Evolutionary conservation across 2,888 invertebrate genomes (phyloP), one percentile per base, ranked within the genome.

Genomic region (Tryphoninae sp.): DNA sequence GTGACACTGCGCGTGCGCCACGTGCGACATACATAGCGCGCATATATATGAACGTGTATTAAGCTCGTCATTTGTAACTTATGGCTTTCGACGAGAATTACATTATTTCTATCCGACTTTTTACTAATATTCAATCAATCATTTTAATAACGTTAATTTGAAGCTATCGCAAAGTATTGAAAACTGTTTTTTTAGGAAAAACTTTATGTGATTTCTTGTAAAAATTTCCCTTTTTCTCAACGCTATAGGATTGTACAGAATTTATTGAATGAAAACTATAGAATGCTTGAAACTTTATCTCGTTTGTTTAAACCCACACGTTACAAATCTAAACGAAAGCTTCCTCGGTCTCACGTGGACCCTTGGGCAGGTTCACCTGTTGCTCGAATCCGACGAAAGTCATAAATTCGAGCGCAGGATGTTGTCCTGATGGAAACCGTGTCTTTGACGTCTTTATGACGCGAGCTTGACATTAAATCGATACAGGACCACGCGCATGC

Each of bases 381-480:
- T 91, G 91, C 90, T 85, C 65, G 33, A 22, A 11, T 76, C 64
- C 8, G 76, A 76, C 67, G 80, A 86, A 77, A 87, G 84, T 91
- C 91, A 90, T 91, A 92, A 91, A 91, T 92, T 91, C 89, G 82
- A 64, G 84, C 88, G 89, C 88, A 88, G 89, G 91, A 92, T 92
- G 92, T 90, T 92, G 91, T 89, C 92, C 92, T 92, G 92, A 88
- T 92, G 91, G 88, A 90, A 91, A 91, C 87, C 89, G 90, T 91
- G 91, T 86, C 89, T 91, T 90, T 92, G 92, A 92, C 91, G 90
- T 91, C 91, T 92, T 92, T 92, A 92, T 92, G 92, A 92, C 89
- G 88, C 80, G 89, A 85, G 80, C 81, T 86, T 92, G 92, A 92
- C 92, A 83, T 90, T 88, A 91, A 92, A 92, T 92, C 92, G 86